Evolutionary conservation across 1,140 invertebrate genomes (phyloP).

Genomic region (Neodiprion fabricii): DNA sequence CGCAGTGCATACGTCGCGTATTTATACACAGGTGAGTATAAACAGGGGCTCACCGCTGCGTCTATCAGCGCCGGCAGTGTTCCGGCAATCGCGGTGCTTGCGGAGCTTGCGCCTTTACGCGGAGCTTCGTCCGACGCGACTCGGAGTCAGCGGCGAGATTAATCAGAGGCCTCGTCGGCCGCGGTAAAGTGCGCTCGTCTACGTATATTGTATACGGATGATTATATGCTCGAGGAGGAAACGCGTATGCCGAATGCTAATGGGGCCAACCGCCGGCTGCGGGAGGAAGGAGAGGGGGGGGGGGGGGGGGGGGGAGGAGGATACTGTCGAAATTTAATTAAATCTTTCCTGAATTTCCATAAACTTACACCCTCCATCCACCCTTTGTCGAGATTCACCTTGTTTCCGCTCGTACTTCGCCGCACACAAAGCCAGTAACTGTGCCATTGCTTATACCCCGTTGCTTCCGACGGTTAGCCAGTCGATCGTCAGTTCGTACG

Average conservation of each 20-base stretch:
- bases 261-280: neutral
- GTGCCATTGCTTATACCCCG: no score
- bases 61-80: slow-evolving; percentile 22
- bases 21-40: neutral
- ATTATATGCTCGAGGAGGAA: neutral
- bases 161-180: slow-evolving; percentile 2
- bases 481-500: neutral
- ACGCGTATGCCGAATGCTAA: neutral
- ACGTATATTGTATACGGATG: neutral
- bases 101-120: slow-evolving; percentile 13
- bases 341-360: slow-evolving; percentile 61
- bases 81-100: slow-evolving; percentile 15
- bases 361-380: slow-evolving; percentile 45
- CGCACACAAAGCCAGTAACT: no score
- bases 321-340: slow-evolving; percentile 51
- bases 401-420: slow-evolving; percentile 11
- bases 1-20: neutral
- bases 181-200: neutral
- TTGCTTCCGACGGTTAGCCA: no score
- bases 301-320: neutral
- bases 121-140: slow-evolving; percentile 8
- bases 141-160: neutral
- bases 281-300: neutral
- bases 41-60: neutral
- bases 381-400: slow-evolving; percentile 54